These are phyloP conservation scores for Falco naumanni DNA, from an alignment of 2,797 vertebrate genomes.

Conservation along the genomic window DNA sequence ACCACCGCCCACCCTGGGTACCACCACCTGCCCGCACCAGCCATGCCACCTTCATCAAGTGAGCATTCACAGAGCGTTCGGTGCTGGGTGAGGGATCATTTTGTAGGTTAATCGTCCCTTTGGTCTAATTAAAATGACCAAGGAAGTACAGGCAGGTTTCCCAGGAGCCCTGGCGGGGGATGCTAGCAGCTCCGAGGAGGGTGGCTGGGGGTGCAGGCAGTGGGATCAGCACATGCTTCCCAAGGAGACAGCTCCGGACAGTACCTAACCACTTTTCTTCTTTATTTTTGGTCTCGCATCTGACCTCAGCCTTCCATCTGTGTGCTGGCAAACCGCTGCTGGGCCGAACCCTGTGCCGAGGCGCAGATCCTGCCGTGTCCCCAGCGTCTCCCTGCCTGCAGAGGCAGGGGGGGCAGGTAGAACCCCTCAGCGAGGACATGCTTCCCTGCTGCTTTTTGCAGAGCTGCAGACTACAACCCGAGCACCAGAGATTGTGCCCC, in stretches of 20 bases:
- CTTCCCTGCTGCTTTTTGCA: background rate
- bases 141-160: background rate
- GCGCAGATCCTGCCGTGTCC: background rate
- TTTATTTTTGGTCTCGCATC: background rate
- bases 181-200: background rate
- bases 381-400: background rate
- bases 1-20: background rate
- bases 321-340: background rate
- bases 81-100: background rate
- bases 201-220: background rate
- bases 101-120: background rate
- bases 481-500: accelerated
- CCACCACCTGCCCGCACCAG: background rate
- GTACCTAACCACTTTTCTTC: background rate
- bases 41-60: background rate
- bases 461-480: background rate
- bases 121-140: conserved; percentile 10
- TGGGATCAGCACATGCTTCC: background rate
- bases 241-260: background rate
- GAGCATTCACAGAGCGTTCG: accelerated
- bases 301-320: background rate
- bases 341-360: background rate
- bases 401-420: background rate
- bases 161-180: background rate
- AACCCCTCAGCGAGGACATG: background rate